Evolutionary conservation across 1,140 invertebrate species (phyloP), one percentile per base, ranked within the genome.

Genomic region (Melipona quadrifasciata): DNA sequence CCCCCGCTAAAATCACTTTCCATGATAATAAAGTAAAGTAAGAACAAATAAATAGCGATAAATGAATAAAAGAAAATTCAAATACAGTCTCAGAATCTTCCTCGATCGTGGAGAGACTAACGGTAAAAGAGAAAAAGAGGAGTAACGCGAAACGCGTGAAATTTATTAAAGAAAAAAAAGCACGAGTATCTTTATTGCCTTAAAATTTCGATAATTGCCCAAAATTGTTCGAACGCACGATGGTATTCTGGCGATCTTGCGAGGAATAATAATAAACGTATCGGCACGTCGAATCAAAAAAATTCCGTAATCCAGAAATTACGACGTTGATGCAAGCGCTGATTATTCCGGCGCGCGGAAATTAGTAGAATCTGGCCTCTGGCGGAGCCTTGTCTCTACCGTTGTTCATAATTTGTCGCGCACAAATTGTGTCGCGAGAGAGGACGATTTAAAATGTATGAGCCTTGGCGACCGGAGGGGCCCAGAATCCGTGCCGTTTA

Each of bases 381-480:
- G 39, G 39, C 68, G 67, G 39, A 65, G 71, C 51, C 85, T 82
- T 86, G 88, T 77, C 84, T 78, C 53, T 24, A 53, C 61, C 55
- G 64, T 17, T 71, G 64, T 81, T 86, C 76, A 88, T 82, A 89
- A 88, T 89, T 88, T 89, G 86, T 85, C 84, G 78, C 31, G 80
- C 55, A 71, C 76, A 88, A 88, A 88, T 89, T 88, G 86, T 85
- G 87, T 83, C 87, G 71, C 87, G 71, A 76, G 78, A 85, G 78
- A 58, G 75, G 39, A 84, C 74, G 85, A 82, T 89, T 89, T 89
- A 84, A 89, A 89, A 89, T 86, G 85, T 84, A 89, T 79, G 88
- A 86, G 78, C 73, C 53, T 83, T 70, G 83, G 73, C 64, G 83
- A 64, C 19, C 72, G 58, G 8, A 68, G 79, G 31, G 74, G n/a